Evolutionary conservation across 1,140 invertebrate genomes (phyloP).

Genomic region (Magallana gigas): DNA sequence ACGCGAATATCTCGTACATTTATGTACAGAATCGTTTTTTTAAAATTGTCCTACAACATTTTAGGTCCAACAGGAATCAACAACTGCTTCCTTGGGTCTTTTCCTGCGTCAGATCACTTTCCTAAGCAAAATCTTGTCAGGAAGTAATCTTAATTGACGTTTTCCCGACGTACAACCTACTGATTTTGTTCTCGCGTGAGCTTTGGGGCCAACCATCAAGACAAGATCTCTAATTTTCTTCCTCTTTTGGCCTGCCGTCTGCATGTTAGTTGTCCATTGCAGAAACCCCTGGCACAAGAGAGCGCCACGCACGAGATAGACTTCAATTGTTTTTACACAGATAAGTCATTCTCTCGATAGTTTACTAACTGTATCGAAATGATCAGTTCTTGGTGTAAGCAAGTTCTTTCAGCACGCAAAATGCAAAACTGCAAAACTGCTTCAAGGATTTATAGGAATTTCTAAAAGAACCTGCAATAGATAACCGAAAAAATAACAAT

Average conservation of each 20-base stretch:
- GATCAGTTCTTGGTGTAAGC: too few relatives aligned
- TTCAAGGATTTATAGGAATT: too few relatives aligned
- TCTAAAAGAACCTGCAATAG: too few relatives aligned
- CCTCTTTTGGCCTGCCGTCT: not conserved
- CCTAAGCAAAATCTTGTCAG: not conserved
- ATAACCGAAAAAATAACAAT: too few relatives aligned
- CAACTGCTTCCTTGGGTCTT: too few relatives aligned
- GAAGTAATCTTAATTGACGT: not conserved
- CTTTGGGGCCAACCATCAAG: not conserved
- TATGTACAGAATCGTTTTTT: too few relatives aligned
- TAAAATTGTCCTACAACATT: too few relatives aligned
- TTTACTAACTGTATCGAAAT: not conserved
- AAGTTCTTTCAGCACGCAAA: too few relatives aligned
- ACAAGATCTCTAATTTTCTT: conserved; percentile 1
- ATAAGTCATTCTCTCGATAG: not conserved
- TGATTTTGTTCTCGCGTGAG: conserved; percentile 29
- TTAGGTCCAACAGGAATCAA: too few relatives aligned
- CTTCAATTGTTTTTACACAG: not conserved
- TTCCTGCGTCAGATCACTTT: too few relatives aligned
- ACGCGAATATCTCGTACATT: too few relatives aligned
- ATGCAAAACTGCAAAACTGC: too few relatives aligned
- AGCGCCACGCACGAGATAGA: not conserved
- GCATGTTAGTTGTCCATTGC: conserved; percentile 10
- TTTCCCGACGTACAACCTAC: not conserved
- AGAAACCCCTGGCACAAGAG: not conserved